Evolutionary conservation across 2,797 vertebrate genomes (phyloP).

Genomic region (Danio kyathit): DNA sequence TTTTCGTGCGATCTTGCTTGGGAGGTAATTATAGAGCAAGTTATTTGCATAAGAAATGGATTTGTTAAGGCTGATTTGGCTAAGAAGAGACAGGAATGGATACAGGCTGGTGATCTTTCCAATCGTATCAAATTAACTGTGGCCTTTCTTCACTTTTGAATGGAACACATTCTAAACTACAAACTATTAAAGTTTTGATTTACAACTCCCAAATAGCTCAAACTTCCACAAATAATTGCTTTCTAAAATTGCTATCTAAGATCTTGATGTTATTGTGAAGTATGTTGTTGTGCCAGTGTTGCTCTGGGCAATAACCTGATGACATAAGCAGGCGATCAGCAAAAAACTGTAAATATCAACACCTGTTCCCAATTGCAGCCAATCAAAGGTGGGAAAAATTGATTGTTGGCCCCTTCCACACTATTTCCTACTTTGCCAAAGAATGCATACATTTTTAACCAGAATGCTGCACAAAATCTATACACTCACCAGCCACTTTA

Average conservation of each 20-base stretch:
- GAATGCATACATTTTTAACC: too few relatives aligned
- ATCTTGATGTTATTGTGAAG: background rate
- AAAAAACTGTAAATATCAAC: background rate
- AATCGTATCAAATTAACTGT: slow-evolving; percentile 34
- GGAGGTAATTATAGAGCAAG: slow-evolving; percentile 30
- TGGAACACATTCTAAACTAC: slow-evolving; percentile 1
- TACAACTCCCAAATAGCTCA: background rate
- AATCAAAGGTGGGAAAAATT: background rate
- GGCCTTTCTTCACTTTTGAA: slow-evolving; percentile 23
- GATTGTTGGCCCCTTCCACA: too few relatives aligned
- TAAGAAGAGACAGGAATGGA: slow-evolving; percentile 31
- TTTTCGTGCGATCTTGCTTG: slow-evolving; percentile 12
- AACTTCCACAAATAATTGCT: background rate
- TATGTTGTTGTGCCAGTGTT: background rate
- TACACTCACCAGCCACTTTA: too few relatives aligned
- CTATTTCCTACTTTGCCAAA: too few relatives aligned
- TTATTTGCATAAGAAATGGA: slow-evolving; percentile 36
- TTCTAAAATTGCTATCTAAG: background rate
- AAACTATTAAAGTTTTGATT: slow-evolving; percentile 28
- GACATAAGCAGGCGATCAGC: background rate
- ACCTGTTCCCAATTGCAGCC: background rate
- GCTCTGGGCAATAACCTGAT: background rate
- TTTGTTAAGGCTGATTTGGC: slow-evolving; percentile 38
- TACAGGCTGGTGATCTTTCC: slow-evolving; percentile 20
- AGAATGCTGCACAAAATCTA: too few relatives aligned